phyloP scores from a whole-genome alignment of 2,888 invertebrate genomes.

The Ectemnius continuus region DNA sequence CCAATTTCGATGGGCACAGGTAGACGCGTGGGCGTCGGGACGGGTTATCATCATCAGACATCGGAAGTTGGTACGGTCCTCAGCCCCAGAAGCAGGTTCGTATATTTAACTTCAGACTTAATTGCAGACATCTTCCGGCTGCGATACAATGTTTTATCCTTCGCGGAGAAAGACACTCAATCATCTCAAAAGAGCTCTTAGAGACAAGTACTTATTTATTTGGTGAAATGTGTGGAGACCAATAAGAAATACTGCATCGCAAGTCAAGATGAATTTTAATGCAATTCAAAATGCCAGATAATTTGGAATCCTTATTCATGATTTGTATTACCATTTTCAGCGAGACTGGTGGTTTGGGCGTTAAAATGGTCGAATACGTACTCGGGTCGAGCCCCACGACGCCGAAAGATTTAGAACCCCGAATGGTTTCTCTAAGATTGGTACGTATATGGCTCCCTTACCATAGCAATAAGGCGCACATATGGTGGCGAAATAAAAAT shows the following conservation, averaged over 20 bases:
- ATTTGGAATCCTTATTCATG: slow-evolving; percentile 12
- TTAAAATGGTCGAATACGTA: slow-evolving; percentile 99
- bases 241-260: background rate
- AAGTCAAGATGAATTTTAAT: background rate
- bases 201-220: too few species aligned
- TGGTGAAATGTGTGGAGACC: background rate
- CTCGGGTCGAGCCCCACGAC: slow-evolving; percentile 93
- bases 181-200: too few species aligned
- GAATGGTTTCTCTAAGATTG: slow-evolving; percentile 76
- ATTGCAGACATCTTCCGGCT: too few species aligned
- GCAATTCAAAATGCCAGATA: background rate
- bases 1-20: slow-evolving; percentile 89
- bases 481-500: too few species aligned
- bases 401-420: slow-evolving; percentile 75
- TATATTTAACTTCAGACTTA: slow-evolving; percentile 7
- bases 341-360: slow-evolving; percentile 93
- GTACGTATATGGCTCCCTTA: slow-evolving; percentile 62
- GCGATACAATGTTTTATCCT: too few species aligned
- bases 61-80: slow-evolving; percentile 76
- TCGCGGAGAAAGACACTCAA: too few species aligned
- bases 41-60: slow-evolving; percentile 77
- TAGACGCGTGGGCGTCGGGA: slow-evolving; percentile 82
- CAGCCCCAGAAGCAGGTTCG: slow-evolving; percentile 76
- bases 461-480: too few species aligned
- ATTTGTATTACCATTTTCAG: slow-evolving; percentile 78